Base-by-base conservation (phyloP, 2,113 vertebrate genomes). In the Scomber scombrus region DNA sequence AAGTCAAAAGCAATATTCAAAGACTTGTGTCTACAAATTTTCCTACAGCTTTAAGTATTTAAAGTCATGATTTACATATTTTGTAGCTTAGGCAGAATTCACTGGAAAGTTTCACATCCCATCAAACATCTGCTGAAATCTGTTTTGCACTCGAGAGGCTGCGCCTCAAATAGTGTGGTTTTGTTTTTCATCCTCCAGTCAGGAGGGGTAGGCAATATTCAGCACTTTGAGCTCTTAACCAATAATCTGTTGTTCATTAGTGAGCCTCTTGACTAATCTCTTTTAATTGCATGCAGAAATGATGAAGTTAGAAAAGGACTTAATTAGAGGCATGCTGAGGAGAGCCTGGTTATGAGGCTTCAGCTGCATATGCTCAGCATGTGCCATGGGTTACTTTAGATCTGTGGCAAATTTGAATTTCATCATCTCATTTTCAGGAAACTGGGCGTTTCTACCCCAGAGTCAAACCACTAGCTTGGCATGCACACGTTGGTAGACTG, bases 221-320 rank as follows among this genome's bases (percentile, higher is more conserved):
- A 58, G 58, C 45, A 43, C 81, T 93, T 89, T 88, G 82, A 89
- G 85, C 68, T 75, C 78, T 49, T n/a, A 52, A 81, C 86, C 91
- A 76, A 87, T 93, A 82, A 94, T 94, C 91, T 95, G 95, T 90
- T 94, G 87, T 90, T 93, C 90, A 94, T 95, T 94, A 93, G 87
- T 43, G 57, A 75, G 67, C 56, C 86, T 90, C 71, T 86, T 84
- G 80, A 86, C 87, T 93, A 92, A 93, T 88, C 86, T 91, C 68
- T 91, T 93, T 80, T 94, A 94, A 95, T 90, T 85, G 92, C 85
- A 84, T 85, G 85, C 87, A 90, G 86, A 85, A 89, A 89, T 88
- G 89, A 93, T 90, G 89, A 65, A 92, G 91, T 91, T 92, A 78
- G 84, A 89, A 80, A 73, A 10, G 66, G 74, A 91, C 84, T 89